Evolutionary conservation across 2,888 invertebrate species (phyloP), one percentile per base, ranked within the genome.

Genomic region (Standfussiana lucernea): DNA sequence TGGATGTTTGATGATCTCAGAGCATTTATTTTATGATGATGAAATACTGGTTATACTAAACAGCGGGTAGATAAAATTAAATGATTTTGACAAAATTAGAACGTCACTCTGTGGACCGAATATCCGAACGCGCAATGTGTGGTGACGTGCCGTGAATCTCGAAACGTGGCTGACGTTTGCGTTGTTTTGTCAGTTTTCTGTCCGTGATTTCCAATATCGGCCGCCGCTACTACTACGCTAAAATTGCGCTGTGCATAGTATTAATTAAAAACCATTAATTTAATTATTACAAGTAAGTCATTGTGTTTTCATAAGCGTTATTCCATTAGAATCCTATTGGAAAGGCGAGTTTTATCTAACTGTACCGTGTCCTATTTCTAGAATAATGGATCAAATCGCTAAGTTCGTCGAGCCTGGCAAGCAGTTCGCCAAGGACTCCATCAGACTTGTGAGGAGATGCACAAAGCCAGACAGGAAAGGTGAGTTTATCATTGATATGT

Each of bases 401-500:
- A 98, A 98, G 96, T 98, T 99, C 92, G 97, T 99, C 81, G 99
- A 99, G 95, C 99, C 99, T 91, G 99, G 98, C 87, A 98, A 98
- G 94, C 98, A 99, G 94, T 99, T 99, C 95, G 98, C 99, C 92
- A 99, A 99, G 97, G 99, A 99, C 95, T 99, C 99, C 47, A 98
- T 99, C 92, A 98, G 99, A 96, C 97, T 99, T 92, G 99, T 99
- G 61, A 99, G 99, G 96, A 98, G 99, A 95, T 99, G 99, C 96
- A 99, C 99, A 77, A 99, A 99, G 96, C 99, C 99, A 74, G 99
- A 99, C 95, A 98, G 99, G 93, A 99, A 99, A 98, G 99, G 99
- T 99, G 96, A 77, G 86, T 88, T 80, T 71, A 64, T 67, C 59
- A 68, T 75, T 68, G 24, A 67, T 1, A 61, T 66, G 37, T 28